Percentiles rank a stretch among this genome's conserved stretches.
phyloP scores from a whole-genome alignment of 1,140 invertebrate species.

The Lepidurus couesii region DNA sequence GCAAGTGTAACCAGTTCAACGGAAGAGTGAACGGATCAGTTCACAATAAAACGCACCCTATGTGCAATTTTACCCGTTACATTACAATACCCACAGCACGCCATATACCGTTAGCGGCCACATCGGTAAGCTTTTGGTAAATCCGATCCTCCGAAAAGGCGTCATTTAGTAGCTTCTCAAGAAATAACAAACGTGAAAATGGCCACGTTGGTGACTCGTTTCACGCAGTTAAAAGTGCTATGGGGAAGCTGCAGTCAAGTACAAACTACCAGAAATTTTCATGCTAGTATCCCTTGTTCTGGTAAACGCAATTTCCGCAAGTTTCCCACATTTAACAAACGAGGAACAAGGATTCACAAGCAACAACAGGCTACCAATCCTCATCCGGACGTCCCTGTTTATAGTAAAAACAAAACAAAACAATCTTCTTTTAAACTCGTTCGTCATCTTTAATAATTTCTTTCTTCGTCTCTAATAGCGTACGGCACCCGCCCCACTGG shows the following conservation, averaged over 20 bases:
- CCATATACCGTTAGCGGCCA: no score
- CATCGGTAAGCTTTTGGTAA: no score
- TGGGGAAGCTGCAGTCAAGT: not conserved
- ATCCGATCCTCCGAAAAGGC: no score
- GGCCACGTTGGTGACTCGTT: not conserved
- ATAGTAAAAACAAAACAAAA: constrained; percentile 48
- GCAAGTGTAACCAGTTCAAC: no score
- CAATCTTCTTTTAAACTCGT: constrained; percentile 34
- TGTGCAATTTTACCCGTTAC: no score
- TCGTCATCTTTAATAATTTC: constrained; percentile 35
- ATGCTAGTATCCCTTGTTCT: not conserved
- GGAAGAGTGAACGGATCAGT: no score
- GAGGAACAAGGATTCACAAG: constrained; percentile 62
- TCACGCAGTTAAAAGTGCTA: not conserved
- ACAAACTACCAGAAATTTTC: not conserved
- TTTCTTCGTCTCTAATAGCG: constrained; percentile 44
- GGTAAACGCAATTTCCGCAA: constrained; percentile 75
- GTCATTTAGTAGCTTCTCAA: not conserved
- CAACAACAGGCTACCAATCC: constrained; percentile 51
- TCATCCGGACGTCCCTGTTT: constrained; percentile 55
- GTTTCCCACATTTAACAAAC: constrained; percentile 63
- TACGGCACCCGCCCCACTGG: constrained; percentile 61
- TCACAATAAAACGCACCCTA: no score
- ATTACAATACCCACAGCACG: no score
- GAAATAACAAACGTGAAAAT: not conserved